Evolutionary conservation across 2,113 vertebrate genomes (phyloP), one percentile per base, ranked within the genome.

Genomic region (Ciconia maguari): DNA sequence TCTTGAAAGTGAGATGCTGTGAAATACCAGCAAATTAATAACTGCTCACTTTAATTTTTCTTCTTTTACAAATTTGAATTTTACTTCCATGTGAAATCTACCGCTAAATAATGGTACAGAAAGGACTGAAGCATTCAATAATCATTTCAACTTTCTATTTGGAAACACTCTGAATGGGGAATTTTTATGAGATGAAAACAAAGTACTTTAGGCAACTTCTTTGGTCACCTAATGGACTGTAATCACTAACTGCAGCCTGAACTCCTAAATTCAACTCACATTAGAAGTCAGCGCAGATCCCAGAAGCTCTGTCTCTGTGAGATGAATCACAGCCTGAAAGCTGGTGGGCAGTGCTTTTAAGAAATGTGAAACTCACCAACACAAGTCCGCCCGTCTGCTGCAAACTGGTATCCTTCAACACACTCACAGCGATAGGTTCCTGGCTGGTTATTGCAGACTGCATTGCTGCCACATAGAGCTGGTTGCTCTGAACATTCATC

Each of bases 341-440:
- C 15, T 1, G 2, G 30, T 20, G 66, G 61, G 5, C 9, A 83
- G 19, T 2, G 17, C 25, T 68, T 79, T 81, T 29, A 24, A 38
- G 79, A 93, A 76, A 55, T 4, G 3, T 4, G 42, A 78, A 41
- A 98, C 99, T 98, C 96, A 99, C 99, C 98, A 36, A 98, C 93
- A 61, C 99, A 99, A 6, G 98, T 98, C 42, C 16, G 93, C 16
- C 98, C 99, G 12, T 98, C 98, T 5, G 96, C 97, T 32, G 97
- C 98, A 54, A 99, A 99, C 91, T 97, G 99, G 92, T 98, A 99
- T 26, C 99, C 99, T 27, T 99, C 98, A 7, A 95, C 64, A 48
- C 99, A 99, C 94, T 99, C 99, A 0, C 99, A 99, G 85, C 98
- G 99, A 97, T 99, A 99, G 21, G 99, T 99, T 51, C 99, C 99